A percentile compares a stretch with the other conserved stretches of the same genome.
Evolutionary conservation across 2,113 vertebrate species (phyloP).

Genomic region (Ginglymostoma cirratum): DNA sequence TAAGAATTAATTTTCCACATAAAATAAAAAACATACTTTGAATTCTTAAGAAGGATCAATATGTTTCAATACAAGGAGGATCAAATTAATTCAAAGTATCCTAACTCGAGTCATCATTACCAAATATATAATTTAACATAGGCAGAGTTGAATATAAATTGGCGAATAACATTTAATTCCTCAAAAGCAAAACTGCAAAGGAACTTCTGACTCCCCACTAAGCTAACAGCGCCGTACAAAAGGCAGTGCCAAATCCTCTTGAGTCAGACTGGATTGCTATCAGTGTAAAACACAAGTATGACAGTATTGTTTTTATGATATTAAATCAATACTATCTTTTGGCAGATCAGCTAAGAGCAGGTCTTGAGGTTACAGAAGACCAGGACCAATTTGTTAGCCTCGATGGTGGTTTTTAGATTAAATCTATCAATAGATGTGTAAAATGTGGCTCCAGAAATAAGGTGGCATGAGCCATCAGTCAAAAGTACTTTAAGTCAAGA

Average conservation of each 20-base stretch:
- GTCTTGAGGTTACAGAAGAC: background rate
- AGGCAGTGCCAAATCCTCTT: background rate
- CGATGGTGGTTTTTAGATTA: background rate
- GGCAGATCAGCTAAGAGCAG: background rate
- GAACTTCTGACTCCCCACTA: background rate
- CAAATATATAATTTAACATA: background rate
- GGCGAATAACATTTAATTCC: background rate
- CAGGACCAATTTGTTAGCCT: background rate
- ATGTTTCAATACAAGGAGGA: background rate
- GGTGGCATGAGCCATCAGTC: background rate
- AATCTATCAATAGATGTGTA: background rate
- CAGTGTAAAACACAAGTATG: background rate
- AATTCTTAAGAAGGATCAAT: background rate
- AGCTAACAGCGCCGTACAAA: background rate
- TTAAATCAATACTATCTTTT: background rate
- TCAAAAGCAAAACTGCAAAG: background rate
- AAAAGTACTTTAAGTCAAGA: background rate
- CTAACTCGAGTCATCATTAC: background rate
- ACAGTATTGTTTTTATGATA: background rate
- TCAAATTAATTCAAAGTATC: background rate
- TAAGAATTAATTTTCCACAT: background rate
- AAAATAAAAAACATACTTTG: background rate
- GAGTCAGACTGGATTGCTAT: background rate
- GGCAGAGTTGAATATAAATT: background rate
- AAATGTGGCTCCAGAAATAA: background rate